A percentile compares a stretch with the other conserved stretches of the same genome.
Conservation (phyloP, 2,797 vertebrate species). For the Ceryle rudis region DNA sequence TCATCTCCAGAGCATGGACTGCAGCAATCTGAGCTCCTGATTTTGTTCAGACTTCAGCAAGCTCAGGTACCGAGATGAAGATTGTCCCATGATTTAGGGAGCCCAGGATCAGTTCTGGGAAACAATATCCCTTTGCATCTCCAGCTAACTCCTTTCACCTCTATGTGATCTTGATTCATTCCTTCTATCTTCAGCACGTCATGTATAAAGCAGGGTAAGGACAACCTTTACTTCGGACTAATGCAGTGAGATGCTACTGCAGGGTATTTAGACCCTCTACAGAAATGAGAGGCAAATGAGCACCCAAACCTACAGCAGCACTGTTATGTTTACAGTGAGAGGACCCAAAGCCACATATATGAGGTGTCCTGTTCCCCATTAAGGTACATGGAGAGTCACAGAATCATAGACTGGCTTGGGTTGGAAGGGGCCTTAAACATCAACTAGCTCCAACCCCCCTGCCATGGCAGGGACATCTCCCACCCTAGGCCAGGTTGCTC, state of each 20-base stretch:
- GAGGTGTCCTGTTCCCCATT: too few relatives aligned
- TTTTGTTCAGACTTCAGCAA: background rate
- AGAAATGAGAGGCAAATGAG: background rate
- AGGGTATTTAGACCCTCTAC: fast-evolving
- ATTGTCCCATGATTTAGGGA: fast-evolving
- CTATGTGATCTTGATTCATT: background rate
- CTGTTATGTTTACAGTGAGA: background rate
- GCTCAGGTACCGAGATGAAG: background rate
- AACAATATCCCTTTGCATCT: fast-evolving
- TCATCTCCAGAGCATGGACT: fast-evolving
- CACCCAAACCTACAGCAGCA: fast-evolving
- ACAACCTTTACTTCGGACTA: background rate
- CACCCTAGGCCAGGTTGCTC: too few relatives aligned
- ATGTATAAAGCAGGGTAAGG: background rate
- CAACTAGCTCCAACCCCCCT: too few relatives aligned
- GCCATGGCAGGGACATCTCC: too few relatives aligned
- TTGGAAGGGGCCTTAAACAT: too few relatives aligned
- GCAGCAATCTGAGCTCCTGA: background rate
- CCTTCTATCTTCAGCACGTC: background rate
- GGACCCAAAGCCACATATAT: fast-evolving
- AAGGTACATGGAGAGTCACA: too few relatives aligned
- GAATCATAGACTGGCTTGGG: too few relatives aligned
- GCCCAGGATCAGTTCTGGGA: background rate
- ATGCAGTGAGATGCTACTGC: too few relatives aligned
- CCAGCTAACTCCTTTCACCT: fast-evolving